phyloP scores from a whole-genome alignment of 2,888 invertebrate species.

The Pseudanteris insignis region DNA sequence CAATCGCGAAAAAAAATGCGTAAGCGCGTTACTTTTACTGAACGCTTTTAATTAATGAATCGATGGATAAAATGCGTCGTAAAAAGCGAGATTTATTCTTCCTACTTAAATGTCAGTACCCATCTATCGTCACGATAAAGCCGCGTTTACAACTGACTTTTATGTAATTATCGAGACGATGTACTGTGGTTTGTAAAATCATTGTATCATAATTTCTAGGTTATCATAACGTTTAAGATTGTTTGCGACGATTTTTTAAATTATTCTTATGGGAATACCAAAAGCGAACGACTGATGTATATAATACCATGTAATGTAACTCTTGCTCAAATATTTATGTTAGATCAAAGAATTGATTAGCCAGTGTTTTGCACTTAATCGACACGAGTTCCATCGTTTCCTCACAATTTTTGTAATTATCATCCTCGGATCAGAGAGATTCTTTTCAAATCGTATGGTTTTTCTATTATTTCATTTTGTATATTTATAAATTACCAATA shows the following conservation, averaged over 20 bases:
- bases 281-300: slow-evolving; percentile 35
- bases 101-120: slow-evolving; percentile 11
- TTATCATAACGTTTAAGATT: background rate
- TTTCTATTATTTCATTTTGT: too few species aligned
- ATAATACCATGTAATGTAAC: slow-evolving; percentile 25
- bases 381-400: slow-evolving; percentile 20
- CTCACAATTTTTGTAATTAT: slow-evolving; percentile 20
- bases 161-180: too few species aligned
- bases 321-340: slow-evolving; percentile 46
- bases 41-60: slow-evolving; percentile 18
- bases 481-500: too few species aligned
- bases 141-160: too few species aligned
- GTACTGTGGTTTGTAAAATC: background rate
- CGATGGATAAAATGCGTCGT: slow-evolving; percentile 6
- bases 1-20: slow-evolving; percentile 4
- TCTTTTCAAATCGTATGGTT: too few species aligned
- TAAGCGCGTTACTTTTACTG: slow-evolving; percentile 16
- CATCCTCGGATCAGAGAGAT: too few species aligned
- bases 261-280: slow-evolving; percentile 13
- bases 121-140: too few species aligned
- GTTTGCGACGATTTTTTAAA: too few species aligned
- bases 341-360: background rate
- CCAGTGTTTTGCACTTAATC: slow-evolving; percentile 14
- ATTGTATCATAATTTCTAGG: slow-evolving; percentile 8
- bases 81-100: slow-evolving; percentile 14